These are phyloP conservation scores for Channa maculata DNA, from an alignment of 2,113 vertebrate genomes.

Conservation along the genomic window DNA sequence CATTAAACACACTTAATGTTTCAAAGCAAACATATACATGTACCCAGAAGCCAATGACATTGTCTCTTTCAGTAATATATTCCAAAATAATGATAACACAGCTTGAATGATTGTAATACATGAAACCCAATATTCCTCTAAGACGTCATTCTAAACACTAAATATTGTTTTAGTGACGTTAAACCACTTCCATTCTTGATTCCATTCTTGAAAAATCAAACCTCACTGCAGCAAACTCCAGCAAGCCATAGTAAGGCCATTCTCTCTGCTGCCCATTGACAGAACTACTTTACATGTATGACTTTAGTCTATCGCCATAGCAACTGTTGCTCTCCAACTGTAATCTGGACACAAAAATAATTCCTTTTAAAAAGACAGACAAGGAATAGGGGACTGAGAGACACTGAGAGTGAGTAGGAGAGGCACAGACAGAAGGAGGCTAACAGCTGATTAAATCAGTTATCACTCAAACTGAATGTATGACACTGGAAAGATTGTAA, in stretches of 20 bases:
- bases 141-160: background rate
- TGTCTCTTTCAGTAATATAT: too few relatives aligned
- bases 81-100: too few relatives aligned
- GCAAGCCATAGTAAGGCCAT: constrained; percentile 17
- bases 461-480: constrained; percentile 11
- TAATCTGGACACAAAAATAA: constrained; percentile 67
- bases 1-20: too few relatives aligned
- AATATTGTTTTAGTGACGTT: background rate
- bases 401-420: background rate
- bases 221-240: constrained; percentile 40
- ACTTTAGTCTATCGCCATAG: constrained; percentile 82
- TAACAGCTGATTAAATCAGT: constrained; percentile 23
- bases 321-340: constrained; percentile 80
- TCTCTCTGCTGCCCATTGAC: constrained; percentile 56
- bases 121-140: background rate
- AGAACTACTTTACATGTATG: constrained; percentile 71
- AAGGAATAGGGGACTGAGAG: constrained; percentile 33
- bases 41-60: too few relatives aligned
- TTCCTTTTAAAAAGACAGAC: constrained; percentile 60
- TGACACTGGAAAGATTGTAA: constrained; percentile 20
- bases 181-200: background rate
- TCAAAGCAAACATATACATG: too few relatives aligned
- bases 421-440: background rate
- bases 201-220: constrained; percentile 25
- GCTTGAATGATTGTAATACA: too few relatives aligned